A percentile compares a stretch with the other conserved stretches of the same genome.
phyloP scores from a whole-genome alignment of 1,140 invertebrate species.

The Popillia japonica region DNA sequence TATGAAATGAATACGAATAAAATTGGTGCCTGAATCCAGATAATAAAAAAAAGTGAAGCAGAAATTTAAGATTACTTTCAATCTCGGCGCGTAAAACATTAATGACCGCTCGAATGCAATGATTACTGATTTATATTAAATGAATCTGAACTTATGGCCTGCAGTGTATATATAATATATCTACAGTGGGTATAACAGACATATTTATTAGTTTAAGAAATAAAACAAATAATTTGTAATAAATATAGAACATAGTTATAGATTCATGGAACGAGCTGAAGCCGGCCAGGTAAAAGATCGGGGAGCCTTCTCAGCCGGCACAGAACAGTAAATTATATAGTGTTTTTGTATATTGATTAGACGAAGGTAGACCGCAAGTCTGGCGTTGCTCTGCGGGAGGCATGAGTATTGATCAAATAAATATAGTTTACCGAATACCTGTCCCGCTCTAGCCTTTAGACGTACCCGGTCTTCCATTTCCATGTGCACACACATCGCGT shows the following conservation, averaged over 20 bases:
- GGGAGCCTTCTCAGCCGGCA: constrained; percentile 26
- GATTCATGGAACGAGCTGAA: constrained; percentile 50
- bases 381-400: constrained; percentile 55
- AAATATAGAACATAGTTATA: constrained; percentile 56
- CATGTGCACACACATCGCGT: constrained; percentile 7
- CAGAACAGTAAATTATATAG: constrained; percentile 57
- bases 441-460: constrained; percentile 40
- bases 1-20: no score
- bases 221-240: constrained; percentile 56
- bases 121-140: constrained; percentile 16
- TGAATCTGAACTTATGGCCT: neutral
- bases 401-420: constrained; percentile 57
- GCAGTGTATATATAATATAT: constrained; percentile 21
- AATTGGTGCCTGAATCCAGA: no score
- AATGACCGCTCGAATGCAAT: neutral
- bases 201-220: constrained; percentile 57
- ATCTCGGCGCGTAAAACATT: neutral
- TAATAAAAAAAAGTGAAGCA: neutral
- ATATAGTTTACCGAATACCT: constrained; percentile 48
- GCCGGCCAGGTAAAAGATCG: constrained; percentile 44
- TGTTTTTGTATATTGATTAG: constrained; percentile 57
- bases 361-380: constrained; percentile 54
- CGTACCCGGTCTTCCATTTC: neutral
- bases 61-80: neutral
- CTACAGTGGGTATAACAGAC: constrained; percentile 53